These are phyloP conservation scores for Hypselothyrea guttata DNA, from an alignment of 2,888 invertebrate species.

Conservation along the genomic window DNA sequence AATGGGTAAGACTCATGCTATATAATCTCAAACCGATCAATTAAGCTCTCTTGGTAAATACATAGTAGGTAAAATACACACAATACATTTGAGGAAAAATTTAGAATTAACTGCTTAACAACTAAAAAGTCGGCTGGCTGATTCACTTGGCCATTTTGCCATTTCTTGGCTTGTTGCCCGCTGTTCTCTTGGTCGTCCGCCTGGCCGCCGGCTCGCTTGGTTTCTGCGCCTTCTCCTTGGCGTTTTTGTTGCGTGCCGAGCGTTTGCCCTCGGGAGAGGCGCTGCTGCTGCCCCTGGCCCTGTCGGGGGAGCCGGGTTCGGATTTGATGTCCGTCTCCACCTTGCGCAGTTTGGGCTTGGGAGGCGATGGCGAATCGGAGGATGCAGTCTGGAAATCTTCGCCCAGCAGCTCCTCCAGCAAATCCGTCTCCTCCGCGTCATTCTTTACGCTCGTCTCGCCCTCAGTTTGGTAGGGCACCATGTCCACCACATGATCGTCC, in stretches of 20 bases:
- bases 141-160: constrained; percentile 15
- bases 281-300: not conserved
- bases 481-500: constrained; percentile 84
- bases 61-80: constrained; percentile 36
- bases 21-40: too few species aligned
- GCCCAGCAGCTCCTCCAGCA: constrained; percentile 32
- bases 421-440: constrained; percentile 32
- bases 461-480: constrained; percentile 79
- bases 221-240: constrained; percentile 21
- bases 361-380: constrained; percentile 22
- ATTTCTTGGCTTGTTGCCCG: constrained; percentile 10
- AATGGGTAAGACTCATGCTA: constrained; percentile 10
- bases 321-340: constrained; percentile 4
- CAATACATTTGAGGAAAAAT: too few species aligned
- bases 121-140: too few species aligned
- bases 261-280: constrained; percentile 36
- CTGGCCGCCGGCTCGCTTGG: constrained; percentile 8
- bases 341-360: constrained; percentile 45
- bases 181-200: constrained; percentile 1
- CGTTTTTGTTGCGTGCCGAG: constrained; percentile 81
- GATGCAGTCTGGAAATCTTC: constrained; percentile 13
- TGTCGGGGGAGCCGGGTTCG: constrained; percentile 1
- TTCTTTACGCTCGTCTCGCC: too few species aligned
- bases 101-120: too few species aligned
- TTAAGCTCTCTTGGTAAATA: not conserved